Evolutionary conservation across 2,888 invertebrate species (phyloP), one percentile per base, ranked within the genome.

Genomic region (Heterodera filipjevi): DNA sequence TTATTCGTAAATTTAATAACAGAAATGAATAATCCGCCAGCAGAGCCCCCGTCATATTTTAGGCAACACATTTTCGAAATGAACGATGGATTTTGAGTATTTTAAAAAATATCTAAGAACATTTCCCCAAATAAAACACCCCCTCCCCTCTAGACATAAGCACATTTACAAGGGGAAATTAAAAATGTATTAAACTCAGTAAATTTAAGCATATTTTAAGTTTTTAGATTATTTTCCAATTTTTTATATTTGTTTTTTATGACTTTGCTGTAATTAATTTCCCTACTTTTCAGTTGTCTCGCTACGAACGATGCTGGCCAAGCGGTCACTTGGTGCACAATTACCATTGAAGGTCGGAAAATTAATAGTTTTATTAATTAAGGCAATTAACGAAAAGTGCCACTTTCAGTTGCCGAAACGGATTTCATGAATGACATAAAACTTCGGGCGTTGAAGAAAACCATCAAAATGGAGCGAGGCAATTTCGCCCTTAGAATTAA

Each of bases 271-370:
- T 14, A n/a, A 72, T 39, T 10, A 46, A 46, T 39, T n/a, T 33
- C 44, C 8, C 27, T 14, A 6, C 8, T 39, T 39, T 39, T 39
- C 12, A 73, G 73, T 44, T 10, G 93, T 96, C 80, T 94, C 66
- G 96, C 96, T 0, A 92, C 95, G 77, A 99, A 99, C 90, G 93
- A 95, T 1, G 98, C 96, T 30, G 99, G 98, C 33, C 93, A 94
- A 39, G 93, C 91, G 2, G 90, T 91, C 30, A 90, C 91, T 59
- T 90, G 91, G 3, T 91, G 91, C 76, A 90, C 90, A 79, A 87
- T 92, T 35, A 89, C 89, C 49, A 90, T 92, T 71, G 91, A 91
- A 89, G 91, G 91, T 92, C 14, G 44, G 22, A 12, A 8, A 33
- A 49, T 49, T 49, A 49, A 14, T 49, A 16, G 44, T 12, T 10